Evolutionary conservation across 2,113 vertebrate species (phyloP).

Genomic region (Puntigrus tetrazona): DNA sequence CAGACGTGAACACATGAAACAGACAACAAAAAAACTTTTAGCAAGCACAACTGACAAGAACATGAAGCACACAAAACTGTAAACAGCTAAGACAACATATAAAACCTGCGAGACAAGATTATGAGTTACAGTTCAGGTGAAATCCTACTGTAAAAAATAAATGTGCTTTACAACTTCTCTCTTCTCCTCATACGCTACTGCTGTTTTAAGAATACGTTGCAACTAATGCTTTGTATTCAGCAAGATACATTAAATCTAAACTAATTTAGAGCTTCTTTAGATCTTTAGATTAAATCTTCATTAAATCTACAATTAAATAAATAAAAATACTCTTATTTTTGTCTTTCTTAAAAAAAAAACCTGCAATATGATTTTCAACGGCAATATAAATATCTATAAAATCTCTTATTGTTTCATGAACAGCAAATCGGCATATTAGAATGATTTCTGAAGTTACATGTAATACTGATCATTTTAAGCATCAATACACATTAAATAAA

Average conservation of each 20-base stretch:
- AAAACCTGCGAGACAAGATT: neutral
- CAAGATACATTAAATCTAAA: neutral
- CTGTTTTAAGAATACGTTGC: no score
- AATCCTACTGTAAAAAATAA: neutral
- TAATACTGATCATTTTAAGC: no score
- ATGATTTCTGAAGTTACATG: neutral
- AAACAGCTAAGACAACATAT: neutral
- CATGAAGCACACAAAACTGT: neutral
- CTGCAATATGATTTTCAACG: neutral
- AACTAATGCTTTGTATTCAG: neutral
- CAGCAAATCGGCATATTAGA: neutral
- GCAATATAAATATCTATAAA: no score
- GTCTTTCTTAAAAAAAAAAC: neutral
- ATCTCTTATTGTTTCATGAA: neutral
- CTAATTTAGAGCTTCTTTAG: no score
- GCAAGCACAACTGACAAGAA: neutral
- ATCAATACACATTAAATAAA: no score
- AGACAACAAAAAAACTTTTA: constrained; percentile 50
- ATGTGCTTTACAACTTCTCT: neutral
- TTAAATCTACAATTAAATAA: no score
- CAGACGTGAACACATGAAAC: constrained; percentile 60
- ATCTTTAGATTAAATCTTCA: no score
- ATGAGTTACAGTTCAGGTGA: neutral
- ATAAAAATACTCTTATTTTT: neutral
- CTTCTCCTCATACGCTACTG: neutral